Evolutionary conservation across 2,113 vertebrate species (phyloP).

Genomic region (Bos indicus): DNA sequence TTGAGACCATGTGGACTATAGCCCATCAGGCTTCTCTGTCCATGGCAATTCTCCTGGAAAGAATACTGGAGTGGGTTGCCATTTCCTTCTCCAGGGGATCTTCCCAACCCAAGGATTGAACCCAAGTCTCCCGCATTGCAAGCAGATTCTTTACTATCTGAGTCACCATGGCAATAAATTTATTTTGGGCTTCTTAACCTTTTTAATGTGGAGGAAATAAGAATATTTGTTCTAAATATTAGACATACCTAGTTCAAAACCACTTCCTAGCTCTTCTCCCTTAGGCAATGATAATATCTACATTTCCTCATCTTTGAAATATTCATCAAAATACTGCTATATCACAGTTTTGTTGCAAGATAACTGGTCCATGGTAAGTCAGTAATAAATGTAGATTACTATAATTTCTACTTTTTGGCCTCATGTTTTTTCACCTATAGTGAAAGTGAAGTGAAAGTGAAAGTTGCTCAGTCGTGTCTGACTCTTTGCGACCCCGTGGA

Average conservation of each 20-base stretch:
- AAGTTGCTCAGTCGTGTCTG: neutral
- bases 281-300: neutral
- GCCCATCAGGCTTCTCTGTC: neutral
- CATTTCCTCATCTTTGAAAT: neutral
- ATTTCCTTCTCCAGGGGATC: neutral
- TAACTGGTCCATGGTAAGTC: neutral
- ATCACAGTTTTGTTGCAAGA: neutral
- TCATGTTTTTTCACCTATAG: neutral
- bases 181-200: neutral
- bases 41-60: neutral
- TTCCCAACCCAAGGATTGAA: neutral
- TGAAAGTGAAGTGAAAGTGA: neutral
- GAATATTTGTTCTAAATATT: neutral
- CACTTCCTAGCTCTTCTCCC: neutral
- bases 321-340: neutral
- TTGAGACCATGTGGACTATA: neutral
- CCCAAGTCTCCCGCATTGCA: neutral
- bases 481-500: neutral
- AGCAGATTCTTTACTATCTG: neutral
- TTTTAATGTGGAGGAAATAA: neutral
- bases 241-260: neutral
- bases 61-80: neutral
- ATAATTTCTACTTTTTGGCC: neutral
- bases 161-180: neutral
- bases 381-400: neutral